phyloP scores from a whole-genome alignment of 2,797 vertebrate genomes.

The Epinephelus malabaricus region DNA sequence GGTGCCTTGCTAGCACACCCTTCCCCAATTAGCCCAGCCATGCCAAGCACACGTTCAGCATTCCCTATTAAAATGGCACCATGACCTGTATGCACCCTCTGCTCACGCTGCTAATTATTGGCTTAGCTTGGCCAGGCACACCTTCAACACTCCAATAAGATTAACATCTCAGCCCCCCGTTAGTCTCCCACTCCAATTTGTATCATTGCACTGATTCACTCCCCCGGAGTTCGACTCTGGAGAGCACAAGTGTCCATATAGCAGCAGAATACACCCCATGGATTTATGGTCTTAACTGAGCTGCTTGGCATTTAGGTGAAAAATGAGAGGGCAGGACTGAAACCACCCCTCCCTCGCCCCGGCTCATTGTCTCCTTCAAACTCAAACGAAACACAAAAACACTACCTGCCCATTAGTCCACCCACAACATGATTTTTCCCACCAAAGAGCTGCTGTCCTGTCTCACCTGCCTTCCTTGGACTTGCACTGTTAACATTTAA shows the following conservation, averaged over 20 bases:
- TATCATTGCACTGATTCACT: constrained; percentile 37
- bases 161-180: constrained; percentile 46
- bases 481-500: constrained; percentile 47
- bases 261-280: background rate
- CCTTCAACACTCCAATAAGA: constrained; percentile 48
- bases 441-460: constrained; percentile 11
- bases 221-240: background rate
- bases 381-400: constrained; percentile 14
- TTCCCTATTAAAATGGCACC: constrained; percentile 65
- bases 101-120: constrained; percentile 68
- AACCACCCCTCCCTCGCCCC: background rate
- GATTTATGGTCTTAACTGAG: constrained; percentile 25
- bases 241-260: background rate
- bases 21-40: constrained; percentile 73
- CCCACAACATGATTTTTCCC: background rate
- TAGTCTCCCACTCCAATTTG: constrained; percentile 41
- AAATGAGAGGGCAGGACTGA: constrained; percentile 30
- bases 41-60: constrained; percentile 51
- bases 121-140: constrained; percentile 43
- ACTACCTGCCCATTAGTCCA: constrained; percentile 36
- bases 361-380: constrained; percentile 22
- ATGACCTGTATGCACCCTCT: constrained; percentile 29
- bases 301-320: constrained; percentile 48
- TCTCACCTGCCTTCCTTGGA: constrained; percentile 34
- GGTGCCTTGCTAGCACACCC: constrained; percentile 65